These are phyloP conservation scores for Myotis findleyi DNA, from an alignment of 2,797 vertebrate genomes.

Conservation along the genomic window DNA sequence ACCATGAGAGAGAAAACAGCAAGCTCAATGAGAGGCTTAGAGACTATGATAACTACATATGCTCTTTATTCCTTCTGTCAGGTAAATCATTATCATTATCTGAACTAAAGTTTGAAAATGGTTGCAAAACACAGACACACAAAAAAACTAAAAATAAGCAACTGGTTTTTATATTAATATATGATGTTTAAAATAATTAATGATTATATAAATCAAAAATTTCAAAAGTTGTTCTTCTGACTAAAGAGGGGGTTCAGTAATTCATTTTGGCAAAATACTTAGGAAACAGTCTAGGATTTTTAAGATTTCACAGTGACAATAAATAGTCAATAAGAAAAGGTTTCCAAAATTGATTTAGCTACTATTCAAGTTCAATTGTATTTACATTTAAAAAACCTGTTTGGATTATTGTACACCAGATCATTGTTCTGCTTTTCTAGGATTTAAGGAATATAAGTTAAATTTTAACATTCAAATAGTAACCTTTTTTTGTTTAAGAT, in stretches of 20 bases:
- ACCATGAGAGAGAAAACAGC: neutral
- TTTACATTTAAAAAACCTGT: neutral
- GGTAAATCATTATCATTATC: neutral
- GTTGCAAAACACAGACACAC: neutral
- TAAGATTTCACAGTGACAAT: conserved; percentile 22
- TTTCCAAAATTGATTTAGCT: conserved; percentile 38
- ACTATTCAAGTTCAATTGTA: conserved; percentile 19
- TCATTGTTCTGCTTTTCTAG: neutral
- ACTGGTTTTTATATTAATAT: neutral
- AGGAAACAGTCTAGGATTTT: neutral
- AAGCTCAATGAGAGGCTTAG: neutral
- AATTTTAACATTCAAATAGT: neutral
- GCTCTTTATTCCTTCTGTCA: neutral
- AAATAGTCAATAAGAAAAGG: neutral
- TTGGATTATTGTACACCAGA: neutral
- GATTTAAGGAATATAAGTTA: neutral
- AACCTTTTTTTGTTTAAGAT: neutral
- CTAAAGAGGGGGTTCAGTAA: neutral
- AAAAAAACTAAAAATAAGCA: neutral
- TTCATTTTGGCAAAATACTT: neutral
- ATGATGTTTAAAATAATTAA: neutral
- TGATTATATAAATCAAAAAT: neutral
- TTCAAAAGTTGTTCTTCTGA: neutral
- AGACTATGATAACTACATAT: neutral
- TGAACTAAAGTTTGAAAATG: neutral